Percentiles rank a stretch among this genome's conserved stretches.
Evolutionary conservation across 2,797 vertebrate species (phyloP).

Genomic region (Xenops minutus): DNA sequence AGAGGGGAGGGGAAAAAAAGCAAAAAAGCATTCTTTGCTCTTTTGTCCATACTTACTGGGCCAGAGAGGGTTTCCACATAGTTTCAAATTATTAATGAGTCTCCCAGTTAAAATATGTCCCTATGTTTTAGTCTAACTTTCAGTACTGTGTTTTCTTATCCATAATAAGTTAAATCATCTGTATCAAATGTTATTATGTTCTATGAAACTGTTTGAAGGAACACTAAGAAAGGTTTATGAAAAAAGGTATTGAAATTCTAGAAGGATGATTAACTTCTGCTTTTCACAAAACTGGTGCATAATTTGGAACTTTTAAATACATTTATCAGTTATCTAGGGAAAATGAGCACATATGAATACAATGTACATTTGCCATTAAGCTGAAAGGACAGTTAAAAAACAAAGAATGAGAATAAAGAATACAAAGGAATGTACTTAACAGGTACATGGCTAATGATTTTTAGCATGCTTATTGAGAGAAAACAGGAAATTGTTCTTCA

Average conservation of each 20-base stretch:
- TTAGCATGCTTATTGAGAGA: background rate
- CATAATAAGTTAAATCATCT: background rate
- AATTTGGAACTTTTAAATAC: background rate
- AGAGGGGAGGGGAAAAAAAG: fast-evolving
- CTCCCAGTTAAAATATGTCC: background rate
- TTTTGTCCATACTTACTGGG: background rate
- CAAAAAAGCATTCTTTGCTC: fast-evolving
- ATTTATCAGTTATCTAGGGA: background rate
- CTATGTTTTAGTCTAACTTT: background rate
- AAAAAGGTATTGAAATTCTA: background rate
- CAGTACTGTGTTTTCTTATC: background rate
- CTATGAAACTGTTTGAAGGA: background rate
- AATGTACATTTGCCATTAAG: background rate
- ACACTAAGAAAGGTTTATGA: background rate
- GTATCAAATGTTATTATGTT: background rate
- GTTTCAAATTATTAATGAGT: background rate
- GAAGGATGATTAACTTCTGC: background rate
- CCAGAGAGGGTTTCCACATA: background rate
- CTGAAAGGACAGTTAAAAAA: background rate
- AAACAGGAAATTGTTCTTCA: background rate
- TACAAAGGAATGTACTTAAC: background rate
- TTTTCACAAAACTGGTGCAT: background rate
- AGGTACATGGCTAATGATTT: background rate
- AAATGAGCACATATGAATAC: background rate
- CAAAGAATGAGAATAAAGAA: background rate